A percentile compares a stretch with the other conserved stretches of the same genome.
phyloP scores from a whole-genome alignment of 2,113 vertebrate species.

The Pogonocichla stellata region DNA sequence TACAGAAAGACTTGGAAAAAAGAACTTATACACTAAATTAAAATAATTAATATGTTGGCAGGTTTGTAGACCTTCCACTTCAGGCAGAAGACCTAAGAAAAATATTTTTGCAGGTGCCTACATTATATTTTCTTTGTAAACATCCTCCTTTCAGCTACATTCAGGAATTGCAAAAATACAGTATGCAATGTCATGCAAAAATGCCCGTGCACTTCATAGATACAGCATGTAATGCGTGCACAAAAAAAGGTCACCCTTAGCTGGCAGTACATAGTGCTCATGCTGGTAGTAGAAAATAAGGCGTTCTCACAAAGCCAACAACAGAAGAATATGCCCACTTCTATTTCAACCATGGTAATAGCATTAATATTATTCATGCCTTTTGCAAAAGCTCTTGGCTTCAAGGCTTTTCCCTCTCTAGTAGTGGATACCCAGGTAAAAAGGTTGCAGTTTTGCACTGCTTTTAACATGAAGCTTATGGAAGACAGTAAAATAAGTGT shows the following conservation, averaged over 20 bases:
- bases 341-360: background rate
- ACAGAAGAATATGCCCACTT: background rate
- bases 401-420: background rate
- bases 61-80: background rate
- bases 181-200: background rate
- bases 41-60: background rate
- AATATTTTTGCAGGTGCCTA: background rate
- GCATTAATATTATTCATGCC: background rate
- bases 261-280: background rate
- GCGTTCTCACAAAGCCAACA: background rate
- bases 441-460: background rate
- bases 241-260: background rate
- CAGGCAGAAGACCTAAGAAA: background rate
- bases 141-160: background rate
- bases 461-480: background rate
- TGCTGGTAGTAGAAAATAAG: background rate
- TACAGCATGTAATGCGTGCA: fast-evolving
- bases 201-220: background rate
- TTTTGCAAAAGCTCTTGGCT: background rate
- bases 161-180: background rate
- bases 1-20: background rate
- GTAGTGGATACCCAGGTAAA: background rate
- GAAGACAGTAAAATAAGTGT: background rate
- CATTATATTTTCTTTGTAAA: background rate
- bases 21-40: background rate